These are phyloP conservation scores for Antidorcas marsupialis DNA, from an alignment of 2,113 vertebrate genomes.

Conservation along the genomic window DNA sequence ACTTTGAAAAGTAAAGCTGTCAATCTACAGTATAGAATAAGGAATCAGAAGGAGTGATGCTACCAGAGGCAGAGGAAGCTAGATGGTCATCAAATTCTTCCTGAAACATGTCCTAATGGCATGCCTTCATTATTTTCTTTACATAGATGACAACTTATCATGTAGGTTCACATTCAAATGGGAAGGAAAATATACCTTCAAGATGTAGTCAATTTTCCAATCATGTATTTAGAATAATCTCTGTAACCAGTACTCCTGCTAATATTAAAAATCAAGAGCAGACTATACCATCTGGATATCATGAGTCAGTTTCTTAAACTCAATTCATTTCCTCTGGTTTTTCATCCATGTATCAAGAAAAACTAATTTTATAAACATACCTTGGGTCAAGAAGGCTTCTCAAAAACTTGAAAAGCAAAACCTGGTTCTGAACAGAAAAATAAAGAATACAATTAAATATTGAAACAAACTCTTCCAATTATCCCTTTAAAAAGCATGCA, in stretches of 20 bases:
- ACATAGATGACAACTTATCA: not conserved
- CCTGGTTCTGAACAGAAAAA: slow-evolving; percentile 81
- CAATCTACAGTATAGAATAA: not conserved
- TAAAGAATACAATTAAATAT: slow-evolving; percentile 14
- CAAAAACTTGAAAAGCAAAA: slow-evolving; percentile 91
- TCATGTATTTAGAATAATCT: not conserved
- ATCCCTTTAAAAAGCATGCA: not conserved
- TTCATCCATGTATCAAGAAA: not conserved
- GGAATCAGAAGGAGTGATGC: not conserved
- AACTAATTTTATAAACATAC: slow-evolving; percentile 78
- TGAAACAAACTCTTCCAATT: slow-evolving; percentile 26
- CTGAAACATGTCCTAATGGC: not conserved
- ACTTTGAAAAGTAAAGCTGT: not conserved
- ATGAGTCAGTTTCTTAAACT: not conserved
- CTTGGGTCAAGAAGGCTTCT: slow-evolving; percentile 89
- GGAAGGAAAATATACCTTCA: not conserved
- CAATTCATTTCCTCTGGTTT: not conserved
- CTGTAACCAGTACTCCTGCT: not conserved
- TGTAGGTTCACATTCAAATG: not conserved
- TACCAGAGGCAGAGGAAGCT: not conserved
- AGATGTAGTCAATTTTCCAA: not conserved
- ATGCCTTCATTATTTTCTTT: not conserved
- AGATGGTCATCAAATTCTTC: not conserved
- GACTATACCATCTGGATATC: not conserved
- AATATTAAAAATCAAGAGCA: slow-evolving; percentile 17